Percentiles rank a stretch among this genome's conserved stretches.
These are phyloP conservation scores for Malurus splendens DNA, from an alignment of 2,797 vertebrate genomes.

Conservation along the genomic window DNA sequence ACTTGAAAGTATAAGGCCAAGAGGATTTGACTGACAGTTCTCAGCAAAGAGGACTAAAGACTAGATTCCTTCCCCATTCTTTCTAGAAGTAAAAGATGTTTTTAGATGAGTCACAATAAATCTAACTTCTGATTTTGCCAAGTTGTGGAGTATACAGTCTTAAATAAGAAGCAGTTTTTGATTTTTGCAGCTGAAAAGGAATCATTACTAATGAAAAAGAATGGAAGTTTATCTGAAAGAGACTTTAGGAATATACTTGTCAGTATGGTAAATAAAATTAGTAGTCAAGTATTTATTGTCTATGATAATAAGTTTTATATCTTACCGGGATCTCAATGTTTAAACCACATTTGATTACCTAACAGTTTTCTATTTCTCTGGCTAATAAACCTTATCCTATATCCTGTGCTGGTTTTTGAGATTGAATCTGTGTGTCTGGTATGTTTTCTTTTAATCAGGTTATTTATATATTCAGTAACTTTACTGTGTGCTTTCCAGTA, in stretches of 20 bases:
- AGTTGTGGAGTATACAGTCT: neutral
- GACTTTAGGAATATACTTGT: neutral
- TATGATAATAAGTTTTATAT: neutral
- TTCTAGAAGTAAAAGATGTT: neutral
- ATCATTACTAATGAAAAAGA: neutral
- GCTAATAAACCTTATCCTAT: neutral
- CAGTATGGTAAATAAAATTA: neutral
- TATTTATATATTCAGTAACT: neutral
- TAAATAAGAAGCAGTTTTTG: neutral
- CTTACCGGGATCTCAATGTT: neutral
- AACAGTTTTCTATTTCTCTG: neutral
- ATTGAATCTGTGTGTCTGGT: neutral
- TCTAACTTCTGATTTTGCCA: neutral
- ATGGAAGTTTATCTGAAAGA: neutral
- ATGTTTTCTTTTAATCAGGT: neutral
- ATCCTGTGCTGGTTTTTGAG: neutral
- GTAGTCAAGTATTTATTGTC: neutral
- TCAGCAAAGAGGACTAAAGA: neutral
- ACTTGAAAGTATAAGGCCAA: neutral
- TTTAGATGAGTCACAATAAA: neutral
- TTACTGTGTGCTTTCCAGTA: neutral
- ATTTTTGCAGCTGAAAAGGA: neutral
- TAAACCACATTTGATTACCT: neutral
- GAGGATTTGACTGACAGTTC: neutral
- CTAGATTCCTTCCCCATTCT: neutral